These are phyloP conservation scores for Paragorgia papillata DNA, from an alignment of 92 coral and sea anemone genomes.

Conservation along the genomic window DNA sequence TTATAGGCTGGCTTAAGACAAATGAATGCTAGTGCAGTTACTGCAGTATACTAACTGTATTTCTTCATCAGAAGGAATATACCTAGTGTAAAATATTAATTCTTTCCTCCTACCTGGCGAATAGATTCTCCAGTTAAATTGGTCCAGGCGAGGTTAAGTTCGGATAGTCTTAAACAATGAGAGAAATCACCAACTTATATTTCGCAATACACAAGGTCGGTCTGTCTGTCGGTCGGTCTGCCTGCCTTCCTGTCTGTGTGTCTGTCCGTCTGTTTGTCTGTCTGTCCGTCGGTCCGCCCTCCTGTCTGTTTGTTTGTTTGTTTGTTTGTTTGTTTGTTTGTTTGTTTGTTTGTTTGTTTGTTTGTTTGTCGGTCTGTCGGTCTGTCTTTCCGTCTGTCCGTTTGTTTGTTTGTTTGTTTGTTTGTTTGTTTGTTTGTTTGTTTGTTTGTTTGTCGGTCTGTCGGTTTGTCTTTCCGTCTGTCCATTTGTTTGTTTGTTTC, in stretches of 20 bases:
- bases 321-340: too few relatives aligned
- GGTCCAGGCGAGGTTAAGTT: constrained; percentile 91
- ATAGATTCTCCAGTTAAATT: constrained; percentile 69
- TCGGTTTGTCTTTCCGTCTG: neutral
- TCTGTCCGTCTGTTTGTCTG: neutral
- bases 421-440: neutral
- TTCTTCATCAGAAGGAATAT: too few relatives aligned
- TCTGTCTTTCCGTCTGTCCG: neutral
- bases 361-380: neutral
- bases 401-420: neutral
- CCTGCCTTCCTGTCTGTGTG: neutral
- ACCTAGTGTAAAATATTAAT: neutral
- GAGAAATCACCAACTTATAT: neutral
- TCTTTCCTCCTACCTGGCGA: constrained; percentile 55
- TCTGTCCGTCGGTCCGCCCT: too few relatives aligned
- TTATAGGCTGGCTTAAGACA: too few relatives aligned
- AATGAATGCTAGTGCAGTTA: neutral
- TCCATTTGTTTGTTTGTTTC: neutral
- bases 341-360: too few relatives aligned
- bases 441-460: neutral
- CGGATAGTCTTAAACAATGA: constrained; percentile 61
- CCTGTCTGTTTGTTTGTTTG: too few relatives aligned
- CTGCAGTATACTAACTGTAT: too few relatives aligned
- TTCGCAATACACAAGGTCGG: too few relatives aligned
- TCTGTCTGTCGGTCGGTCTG: too few relatives aligned